Percentiles rank a stretch among this genome's conserved stretches.
Conservation (phyloP, 1,140 invertebrate genomes). For the Sinella curviseta region DNA sequence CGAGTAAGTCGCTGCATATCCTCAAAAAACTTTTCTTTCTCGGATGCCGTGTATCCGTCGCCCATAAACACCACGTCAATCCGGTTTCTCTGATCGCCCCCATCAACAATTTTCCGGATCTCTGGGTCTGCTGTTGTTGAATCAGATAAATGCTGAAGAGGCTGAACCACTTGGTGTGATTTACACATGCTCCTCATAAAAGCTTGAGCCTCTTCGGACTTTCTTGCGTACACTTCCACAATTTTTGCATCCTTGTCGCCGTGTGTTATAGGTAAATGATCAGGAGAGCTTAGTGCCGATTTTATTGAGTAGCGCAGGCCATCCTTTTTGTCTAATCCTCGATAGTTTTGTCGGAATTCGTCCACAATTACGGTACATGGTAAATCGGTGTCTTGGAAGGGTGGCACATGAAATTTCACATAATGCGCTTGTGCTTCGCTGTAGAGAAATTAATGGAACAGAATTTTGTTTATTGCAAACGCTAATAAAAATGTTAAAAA, state of each 20-base stretch:
- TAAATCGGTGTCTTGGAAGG: background rate
- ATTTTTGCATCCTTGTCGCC: slow-evolving; percentile 4
- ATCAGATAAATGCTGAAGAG: too few relatives aligned
- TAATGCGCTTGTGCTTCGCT: background rate
- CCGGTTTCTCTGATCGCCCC: slow-evolving; percentile 39
- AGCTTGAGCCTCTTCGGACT: background rate
- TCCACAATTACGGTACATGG: background rate
- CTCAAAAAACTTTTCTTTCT: slow-evolving; percentile 40
- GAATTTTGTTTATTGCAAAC: too few relatives aligned
- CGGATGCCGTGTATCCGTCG: slow-evolving; percentile 37
- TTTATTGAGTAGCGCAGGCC: background rate
- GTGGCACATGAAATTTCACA: background rate
- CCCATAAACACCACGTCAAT: slow-evolving; percentile 49
- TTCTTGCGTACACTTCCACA: slow-evolving; percentile 37
- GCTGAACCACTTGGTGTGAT: background rate
- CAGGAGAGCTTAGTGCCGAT: background rate
- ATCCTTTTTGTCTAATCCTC: background rate
- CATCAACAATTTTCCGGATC: slow-evolving; percentile 38
- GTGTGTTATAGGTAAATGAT: too few relatives aligned
- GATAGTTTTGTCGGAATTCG: background rate
- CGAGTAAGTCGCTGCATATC: slow-evolving; percentile 38
- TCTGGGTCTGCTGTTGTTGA: slow-evolving; percentile 28
- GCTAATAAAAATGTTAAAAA: too few relatives aligned
- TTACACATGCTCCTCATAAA: slow-evolving; percentile 35
- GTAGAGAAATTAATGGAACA: too few relatives aligned